Conservation (phyloP, 1,140 invertebrate species). For the Chlorops oryzae region DNA sequence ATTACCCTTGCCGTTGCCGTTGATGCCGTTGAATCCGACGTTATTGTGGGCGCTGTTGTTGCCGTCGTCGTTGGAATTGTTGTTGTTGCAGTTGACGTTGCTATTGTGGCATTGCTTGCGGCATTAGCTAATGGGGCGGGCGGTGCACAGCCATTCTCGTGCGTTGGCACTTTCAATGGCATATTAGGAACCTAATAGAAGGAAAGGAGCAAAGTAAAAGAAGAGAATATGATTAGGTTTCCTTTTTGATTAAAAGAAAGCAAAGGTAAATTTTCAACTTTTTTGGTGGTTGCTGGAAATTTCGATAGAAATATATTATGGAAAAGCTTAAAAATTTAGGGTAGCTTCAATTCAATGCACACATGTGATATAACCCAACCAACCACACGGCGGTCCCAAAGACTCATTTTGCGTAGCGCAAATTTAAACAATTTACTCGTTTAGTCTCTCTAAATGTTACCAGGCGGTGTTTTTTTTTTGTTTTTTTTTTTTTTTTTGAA, state of each 20-base stretch:
- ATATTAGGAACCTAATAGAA: conserved; percentile 44
- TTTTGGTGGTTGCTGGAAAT: no score
- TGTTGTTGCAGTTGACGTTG: conserved; percentile 23
- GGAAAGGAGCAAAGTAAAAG: conserved; percentile 5
- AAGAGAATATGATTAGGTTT: conserved; percentile 11
- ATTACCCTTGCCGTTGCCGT: conserved; percentile 16
- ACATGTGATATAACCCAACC: no score
- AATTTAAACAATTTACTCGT: no score
- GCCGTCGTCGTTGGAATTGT: conserved; percentile 19
- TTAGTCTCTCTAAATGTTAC: no score
- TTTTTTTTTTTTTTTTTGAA: no score
- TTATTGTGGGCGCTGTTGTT: conserved; percentile 3
- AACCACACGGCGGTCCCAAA: no score
- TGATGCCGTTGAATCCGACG: conserved; percentile 12
- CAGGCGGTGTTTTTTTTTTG: no score
- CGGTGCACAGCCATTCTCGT: conserved; percentile 9
- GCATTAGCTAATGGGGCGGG: conserved; percentile 31
- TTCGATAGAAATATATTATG: no score
- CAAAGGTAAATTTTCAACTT: conserved; percentile 10
- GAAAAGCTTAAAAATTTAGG: no score
- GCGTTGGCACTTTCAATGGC: conserved; percentile 28
- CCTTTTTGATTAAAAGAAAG: no score
- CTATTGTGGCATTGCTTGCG: conserved; percentile 46
- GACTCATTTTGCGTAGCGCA: no score
- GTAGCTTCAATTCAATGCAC: no score